Conservation (phyloP, 1,140 invertebrate species). For the Schlechtendalia chinensis region DNA sequence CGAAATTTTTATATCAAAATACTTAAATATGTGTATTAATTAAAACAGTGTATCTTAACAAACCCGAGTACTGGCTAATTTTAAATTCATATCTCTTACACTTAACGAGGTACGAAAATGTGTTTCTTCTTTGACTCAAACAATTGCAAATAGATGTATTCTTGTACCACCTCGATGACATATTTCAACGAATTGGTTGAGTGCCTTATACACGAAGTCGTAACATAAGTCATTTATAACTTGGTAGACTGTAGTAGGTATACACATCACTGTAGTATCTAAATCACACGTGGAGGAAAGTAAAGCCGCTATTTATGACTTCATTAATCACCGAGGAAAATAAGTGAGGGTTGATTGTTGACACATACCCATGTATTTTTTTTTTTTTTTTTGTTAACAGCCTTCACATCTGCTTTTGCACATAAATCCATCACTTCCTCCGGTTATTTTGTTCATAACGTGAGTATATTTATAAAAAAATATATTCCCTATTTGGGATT, state of each 20-base stretch:
- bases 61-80: too few relatives aligned
- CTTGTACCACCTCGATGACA: too few relatives aligned
- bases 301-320: neutral
- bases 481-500: neutral
- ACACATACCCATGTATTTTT: neutral
- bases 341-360: neutral
- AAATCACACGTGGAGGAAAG: neutral
- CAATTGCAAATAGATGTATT: too few relatives aligned
- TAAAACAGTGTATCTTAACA: too few relatives aligned
- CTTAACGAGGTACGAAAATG: too few relatives aligned
- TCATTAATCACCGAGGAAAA: constrained; percentile 1
- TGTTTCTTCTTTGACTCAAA: too few relatives aligned
- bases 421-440: neutral
- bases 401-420: neutral
- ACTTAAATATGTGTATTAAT: too few relatives aligned
- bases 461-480: neutral
- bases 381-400: neutral
- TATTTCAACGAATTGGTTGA: too few relatives aligned
- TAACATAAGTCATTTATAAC: neutral
- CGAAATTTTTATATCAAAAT: too few relatives aligned
- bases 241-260: neutral
- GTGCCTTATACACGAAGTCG: neutral
- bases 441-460: neutral
- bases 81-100: too few relatives aligned
- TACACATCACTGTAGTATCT: too few relatives aligned